A percentile compares a stretch with the other conserved stretches of the same genome.
Conservation (phyloP, 2,113 vertebrate genomes). For the Addax nasomaculatus region DNA sequence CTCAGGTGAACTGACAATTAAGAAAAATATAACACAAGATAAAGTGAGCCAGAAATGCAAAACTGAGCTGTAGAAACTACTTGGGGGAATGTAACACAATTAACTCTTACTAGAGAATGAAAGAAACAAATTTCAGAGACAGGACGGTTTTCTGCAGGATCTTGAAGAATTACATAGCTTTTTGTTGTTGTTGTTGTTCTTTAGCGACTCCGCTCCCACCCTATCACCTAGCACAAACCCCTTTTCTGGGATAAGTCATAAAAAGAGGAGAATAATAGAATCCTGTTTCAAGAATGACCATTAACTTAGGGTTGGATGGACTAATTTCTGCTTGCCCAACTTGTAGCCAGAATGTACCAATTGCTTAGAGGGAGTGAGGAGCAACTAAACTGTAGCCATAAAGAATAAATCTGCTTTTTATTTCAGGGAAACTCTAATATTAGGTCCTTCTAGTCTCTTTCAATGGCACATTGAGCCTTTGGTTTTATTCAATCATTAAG, state of each 20-base stretch:
- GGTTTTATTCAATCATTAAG: neutral
- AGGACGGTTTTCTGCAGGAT: neutral
- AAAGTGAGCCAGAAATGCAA: neutral
- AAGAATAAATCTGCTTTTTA: neutral
- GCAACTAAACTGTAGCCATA: neutral
- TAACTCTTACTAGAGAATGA: neutral
- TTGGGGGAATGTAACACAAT: neutral
- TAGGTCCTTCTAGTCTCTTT: neutral
- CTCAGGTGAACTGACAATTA: neutral
- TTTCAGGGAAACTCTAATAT: neutral
- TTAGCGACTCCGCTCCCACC: accelerated
- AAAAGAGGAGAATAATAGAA: neutral
- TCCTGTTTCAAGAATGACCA: neutral
- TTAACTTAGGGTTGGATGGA: neutral
- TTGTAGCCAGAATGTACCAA: neutral
- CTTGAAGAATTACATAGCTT: neutral
- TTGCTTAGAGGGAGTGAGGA: neutral
- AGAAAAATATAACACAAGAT: neutral
- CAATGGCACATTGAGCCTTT: neutral
- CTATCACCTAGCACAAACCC: neutral
- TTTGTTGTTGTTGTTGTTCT: neutral
- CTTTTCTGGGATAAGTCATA: neutral
- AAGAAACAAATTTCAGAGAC: neutral
- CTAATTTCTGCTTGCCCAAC: neutral
- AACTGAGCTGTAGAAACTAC: neutral